Conservation (phyloP, 2,113 vertebrate genomes). For the human (Homo sapiens) region GRCh38 chr15:57240001-57240500, state of each 20-base stretch:
- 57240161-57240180: not conserved
- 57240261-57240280: not conserved
- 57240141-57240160: not conserved
- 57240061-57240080: not conserved
- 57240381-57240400: not conserved
- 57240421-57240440: not conserved
- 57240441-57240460: not conserved
- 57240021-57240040: not conserved
- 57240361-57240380: not conserved
- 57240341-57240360: not conserved
- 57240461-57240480: not conserved
- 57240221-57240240: not conserved
- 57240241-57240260: not conserved
- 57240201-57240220: not conserved
- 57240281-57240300: not conserved
- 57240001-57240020: not conserved
- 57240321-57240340: not conserved
- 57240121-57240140: slow-evolving; percentile 4
- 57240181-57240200: not conserved
- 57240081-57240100: not conserved
- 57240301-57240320: not conserved
- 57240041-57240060: not conserved
- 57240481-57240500: not conserved
- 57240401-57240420: not conserved
- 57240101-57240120: not conserved